Evolutionary conservation across 1,140 invertebrate species (phyloP).

Genomic region (Dendroctonus ponderosae): DNA sequence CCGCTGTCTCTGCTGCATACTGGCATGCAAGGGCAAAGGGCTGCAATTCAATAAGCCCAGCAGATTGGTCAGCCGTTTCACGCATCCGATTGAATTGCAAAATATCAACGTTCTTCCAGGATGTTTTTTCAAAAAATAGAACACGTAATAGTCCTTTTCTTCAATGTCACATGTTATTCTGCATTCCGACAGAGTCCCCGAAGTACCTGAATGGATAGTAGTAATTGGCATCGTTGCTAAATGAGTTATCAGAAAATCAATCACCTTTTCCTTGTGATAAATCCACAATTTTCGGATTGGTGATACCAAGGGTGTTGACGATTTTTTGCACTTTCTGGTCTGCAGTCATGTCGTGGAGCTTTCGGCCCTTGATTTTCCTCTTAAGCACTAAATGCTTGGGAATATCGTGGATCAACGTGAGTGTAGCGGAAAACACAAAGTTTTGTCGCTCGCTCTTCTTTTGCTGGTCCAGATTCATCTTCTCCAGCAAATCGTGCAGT

Average conservation of each 20-base stretch:
- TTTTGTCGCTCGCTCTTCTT: slow-evolving; percentile 72
- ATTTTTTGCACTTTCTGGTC: slow-evolving; percentile 71
- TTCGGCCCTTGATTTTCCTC: slow-evolving; percentile 57
- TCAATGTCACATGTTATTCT: slow-evolving; percentile 73
- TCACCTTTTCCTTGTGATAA: slow-evolving; percentile 67
- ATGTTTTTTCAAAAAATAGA: slow-evolving; percentile 86
- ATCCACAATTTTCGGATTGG: slow-evolving; percentile 90
- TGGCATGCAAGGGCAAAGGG: slow-evolving; percentile 87
- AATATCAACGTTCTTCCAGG: slow-evolving; percentile 92
- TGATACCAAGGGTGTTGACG: slow-evolving; percentile 75
- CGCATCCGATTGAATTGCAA: slow-evolving; percentile 94
- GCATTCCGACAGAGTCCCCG: slow-evolving; percentile 79
- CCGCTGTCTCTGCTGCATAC: slow-evolving; percentile 92
- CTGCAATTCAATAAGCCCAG: slow-evolving; percentile 75
- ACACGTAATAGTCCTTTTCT: slow-evolving; percentile 90
- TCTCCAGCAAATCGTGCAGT: slow-evolving; percentile 75
- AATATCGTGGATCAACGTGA: slow-evolving; percentile 84
- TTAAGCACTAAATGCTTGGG: slow-evolving; percentile 72
- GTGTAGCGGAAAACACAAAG: slow-evolving; percentile 97
- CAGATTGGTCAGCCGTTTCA: slow-evolving; percentile 79
- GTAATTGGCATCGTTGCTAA: background rate
- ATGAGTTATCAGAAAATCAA: background rate
- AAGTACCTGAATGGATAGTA: slow-evolving; percentile 62
- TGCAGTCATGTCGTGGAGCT: slow-evolving; percentile 65
- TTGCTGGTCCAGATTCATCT: slow-evolving; percentile 70